Percentiles rank a stretch among this genome's conserved stretches.
phyloP scores from a whole-genome alignment of 2,888 invertebrate species.

The Chromoteleia sp. region DNA sequence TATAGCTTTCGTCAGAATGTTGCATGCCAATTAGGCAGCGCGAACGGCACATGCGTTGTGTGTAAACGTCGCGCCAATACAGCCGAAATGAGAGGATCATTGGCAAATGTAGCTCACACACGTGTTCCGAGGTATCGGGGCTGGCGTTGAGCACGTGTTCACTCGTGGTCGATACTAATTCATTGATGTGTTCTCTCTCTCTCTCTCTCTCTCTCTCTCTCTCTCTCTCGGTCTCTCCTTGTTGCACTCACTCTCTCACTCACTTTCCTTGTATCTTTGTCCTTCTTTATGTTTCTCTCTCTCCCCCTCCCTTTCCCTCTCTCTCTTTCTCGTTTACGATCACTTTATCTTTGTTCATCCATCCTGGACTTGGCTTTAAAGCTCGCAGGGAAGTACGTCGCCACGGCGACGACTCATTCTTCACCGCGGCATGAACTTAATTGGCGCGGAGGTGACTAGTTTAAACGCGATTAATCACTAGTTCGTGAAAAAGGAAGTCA shows the following conservation, averaged over 20 bases:
- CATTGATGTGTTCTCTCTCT: conserved; percentile 70
- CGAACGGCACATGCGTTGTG: conserved; percentile 38
- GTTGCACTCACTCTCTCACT: conserved; percentile 5
- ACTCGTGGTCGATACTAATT: conserved; percentile 73
- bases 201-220: conserved; percentile 34
- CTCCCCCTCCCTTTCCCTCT: conserved; percentile 12
- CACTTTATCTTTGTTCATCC: conserved; percentile 6
- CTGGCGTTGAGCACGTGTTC: conserved; percentile 62
- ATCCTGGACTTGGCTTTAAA: conserved; percentile 53
- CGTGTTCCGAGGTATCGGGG: conserved; percentile 62
- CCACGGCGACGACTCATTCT: conserved; percentile 70
- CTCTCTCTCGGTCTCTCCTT: neutral
- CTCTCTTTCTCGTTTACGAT: conserved; percentile 14
- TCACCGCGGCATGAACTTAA: conserved; percentile 77
- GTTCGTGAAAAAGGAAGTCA: conserved; percentile 73
- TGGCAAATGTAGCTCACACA: conserved; percentile 61
- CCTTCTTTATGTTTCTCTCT: conserved; percentile 33
- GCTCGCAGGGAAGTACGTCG: conserved; percentile 59
- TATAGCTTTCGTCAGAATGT: conserved; percentile 28
- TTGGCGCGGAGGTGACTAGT: conserved; percentile 82
- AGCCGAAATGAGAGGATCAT: conserved; percentile 61
- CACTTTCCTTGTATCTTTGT: conserved; percentile 56
- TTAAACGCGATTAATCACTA: conserved; percentile 83
- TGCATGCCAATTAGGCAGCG: conserved; percentile 51
- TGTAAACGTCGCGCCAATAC: conserved; percentile 29